Evolutionary conservation across 2,113 vertebrate genomes (phyloP).

Genomic region (Carlito syrichta): DNA sequence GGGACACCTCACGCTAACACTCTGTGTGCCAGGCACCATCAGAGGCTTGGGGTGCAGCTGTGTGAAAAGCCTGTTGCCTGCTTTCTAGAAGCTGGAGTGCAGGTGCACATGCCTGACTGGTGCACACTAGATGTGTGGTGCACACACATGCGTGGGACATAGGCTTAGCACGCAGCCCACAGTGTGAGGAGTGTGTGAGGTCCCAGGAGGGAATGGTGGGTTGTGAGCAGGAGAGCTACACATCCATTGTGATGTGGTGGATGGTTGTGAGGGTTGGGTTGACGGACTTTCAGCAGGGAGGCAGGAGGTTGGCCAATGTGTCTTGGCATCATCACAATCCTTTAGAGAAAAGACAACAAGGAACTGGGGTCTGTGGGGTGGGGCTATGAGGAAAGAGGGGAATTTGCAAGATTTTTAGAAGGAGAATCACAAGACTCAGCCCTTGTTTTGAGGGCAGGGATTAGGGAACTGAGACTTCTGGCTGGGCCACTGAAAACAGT

Average conservation of each 20-base stretch:
- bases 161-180: rapidly evolving
- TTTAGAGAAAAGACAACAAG: not conserved
- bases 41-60: not conserved
- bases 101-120: rapidly evolving
- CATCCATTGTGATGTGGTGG: not conserved
- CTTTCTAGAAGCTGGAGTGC: not conserved
- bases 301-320: not conserved
- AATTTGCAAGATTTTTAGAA: not conserved
- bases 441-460: too few species aligned
- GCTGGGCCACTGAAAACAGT: not conserved
- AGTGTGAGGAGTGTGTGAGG: not conserved
- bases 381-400: not conserved
- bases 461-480: not conserved
- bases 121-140: not conserved
- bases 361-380: not conserved
- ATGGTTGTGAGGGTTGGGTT: not conserved
- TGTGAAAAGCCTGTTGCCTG: not conserved
- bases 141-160: not conserved
- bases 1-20: not conserved
- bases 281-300: not conserved
- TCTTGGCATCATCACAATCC: not conserved
- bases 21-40: not conserved
- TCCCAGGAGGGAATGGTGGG: too few species aligned
- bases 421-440: too few species aligned
- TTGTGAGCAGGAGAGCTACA: not conserved